Conservation (phyloP, 2,113 vertebrate species). For the Orycteropus afer region DNA sequence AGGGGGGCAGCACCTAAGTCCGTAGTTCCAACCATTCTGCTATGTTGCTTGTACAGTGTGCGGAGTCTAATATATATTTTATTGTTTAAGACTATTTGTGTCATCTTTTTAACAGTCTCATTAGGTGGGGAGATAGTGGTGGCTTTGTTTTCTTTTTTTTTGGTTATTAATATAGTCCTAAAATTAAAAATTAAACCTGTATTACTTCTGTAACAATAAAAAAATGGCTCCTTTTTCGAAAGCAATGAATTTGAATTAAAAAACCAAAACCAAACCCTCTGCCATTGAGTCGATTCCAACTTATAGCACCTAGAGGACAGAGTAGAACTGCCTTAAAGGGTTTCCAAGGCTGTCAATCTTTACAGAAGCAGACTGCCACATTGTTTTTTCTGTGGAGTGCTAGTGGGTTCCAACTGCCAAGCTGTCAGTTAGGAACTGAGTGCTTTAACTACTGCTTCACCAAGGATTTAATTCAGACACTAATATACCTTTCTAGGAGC, state of each 20-base stretch:
- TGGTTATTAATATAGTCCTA: background rate
- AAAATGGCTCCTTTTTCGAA: background rate
- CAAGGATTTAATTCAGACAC: constrained; percentile 8
- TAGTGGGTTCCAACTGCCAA: no score
- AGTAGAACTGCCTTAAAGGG: no score
- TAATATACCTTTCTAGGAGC: background rate
- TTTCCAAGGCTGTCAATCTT: no score
- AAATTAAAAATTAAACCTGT: background rate
- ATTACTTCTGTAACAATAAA: background rate
- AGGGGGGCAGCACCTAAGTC: background rate
- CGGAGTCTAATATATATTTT: background rate
- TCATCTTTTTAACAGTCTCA: background rate
- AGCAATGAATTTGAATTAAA: no score
- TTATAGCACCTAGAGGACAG: no score
- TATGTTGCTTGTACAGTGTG: accelerated
- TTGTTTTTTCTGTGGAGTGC: no score
- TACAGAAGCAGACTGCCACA: no score
- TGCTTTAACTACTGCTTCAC: no score
- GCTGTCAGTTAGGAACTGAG: no score
- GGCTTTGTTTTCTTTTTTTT: background rate
- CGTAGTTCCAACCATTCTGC: background rate
- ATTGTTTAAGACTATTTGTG: background rate
- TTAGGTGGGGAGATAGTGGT: background rate
- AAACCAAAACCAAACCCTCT: no score
- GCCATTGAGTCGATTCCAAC: no score